These are phyloP conservation scores for Dysdera silvatica DNA, from an alignment of 1,140 invertebrate genomes.

Conservation along the genomic window DNA sequence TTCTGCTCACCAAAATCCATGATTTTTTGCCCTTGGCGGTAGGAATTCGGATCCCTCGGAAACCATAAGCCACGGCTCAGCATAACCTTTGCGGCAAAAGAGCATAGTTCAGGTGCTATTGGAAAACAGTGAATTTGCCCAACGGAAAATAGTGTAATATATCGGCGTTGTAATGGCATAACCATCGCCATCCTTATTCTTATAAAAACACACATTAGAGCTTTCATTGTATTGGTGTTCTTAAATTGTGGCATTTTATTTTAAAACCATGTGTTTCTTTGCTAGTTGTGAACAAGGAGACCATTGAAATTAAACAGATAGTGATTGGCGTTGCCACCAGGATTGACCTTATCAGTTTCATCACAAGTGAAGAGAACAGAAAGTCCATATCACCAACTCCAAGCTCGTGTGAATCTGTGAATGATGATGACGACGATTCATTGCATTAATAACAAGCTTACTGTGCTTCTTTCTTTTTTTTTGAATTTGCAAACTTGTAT, in stretches of 20 bases:
- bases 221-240: conserved; percentile 18
- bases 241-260: conserved; percentile 18
- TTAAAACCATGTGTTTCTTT: too few species aligned
- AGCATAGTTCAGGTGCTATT: too few species aligned
- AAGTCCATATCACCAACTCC: neutral
- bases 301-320: conserved; percentile 46
- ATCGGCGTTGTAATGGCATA: too few species aligned
- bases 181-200: too few species aligned
- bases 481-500: too few species aligned
- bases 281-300: conserved; percentile 36
- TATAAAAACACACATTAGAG: neutral
- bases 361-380: conserved; percentile 42
- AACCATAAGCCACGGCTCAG: too few species aligned
- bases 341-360: conserved; percentile 58
- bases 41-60: too few species aligned
- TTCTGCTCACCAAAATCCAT: too few species aligned
- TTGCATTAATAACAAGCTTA: neutral
- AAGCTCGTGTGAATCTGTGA: neutral
- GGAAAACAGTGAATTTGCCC: too few species aligned
- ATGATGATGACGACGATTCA: neutral
- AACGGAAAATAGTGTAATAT: too few species aligned
- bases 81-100: too few species aligned
- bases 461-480: neutral
- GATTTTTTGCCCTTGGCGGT: too few species aligned
- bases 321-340: conserved; percentile 58